phyloP scores from a whole-genome alignment of 2,113 vertebrate species.

The Prietella phreatophila region DNA sequence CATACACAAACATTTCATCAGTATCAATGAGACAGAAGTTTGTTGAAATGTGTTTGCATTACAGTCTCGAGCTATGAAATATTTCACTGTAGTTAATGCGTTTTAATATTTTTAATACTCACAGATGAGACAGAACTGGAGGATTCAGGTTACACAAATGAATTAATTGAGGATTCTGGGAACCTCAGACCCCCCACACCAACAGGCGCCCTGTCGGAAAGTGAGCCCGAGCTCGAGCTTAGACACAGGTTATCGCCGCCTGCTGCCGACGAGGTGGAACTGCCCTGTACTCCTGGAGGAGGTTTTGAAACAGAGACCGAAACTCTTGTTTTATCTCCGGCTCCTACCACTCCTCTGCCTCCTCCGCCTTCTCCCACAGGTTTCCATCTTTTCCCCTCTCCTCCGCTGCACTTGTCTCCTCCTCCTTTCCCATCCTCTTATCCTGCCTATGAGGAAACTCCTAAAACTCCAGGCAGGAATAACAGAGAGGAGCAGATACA shows the following conservation, averaged over 20 bases:
- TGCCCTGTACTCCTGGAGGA: constrained; percentile 79
- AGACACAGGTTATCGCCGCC: too few relatives aligned
- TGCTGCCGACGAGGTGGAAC: too few relatives aligned
- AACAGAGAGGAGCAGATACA: neutral
- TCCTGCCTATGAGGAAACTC: constrained; percentile 76
- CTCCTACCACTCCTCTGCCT: constrained; percentile 55
- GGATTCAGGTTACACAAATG: constrained; percentile 58
- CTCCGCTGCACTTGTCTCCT: constrained; percentile 47
- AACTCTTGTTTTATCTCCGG: constrained; percentile 54
- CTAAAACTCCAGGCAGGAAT: constrained; percentile 77
- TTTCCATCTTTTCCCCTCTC: constrained; percentile 24
- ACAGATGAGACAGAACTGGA: constrained; percentile 65
- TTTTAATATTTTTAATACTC: constrained; percentile 19
- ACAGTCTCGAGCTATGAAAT: neutral
- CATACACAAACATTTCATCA: neutral
- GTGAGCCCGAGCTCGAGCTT: constrained; percentile 74
- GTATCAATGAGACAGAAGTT: neutral
- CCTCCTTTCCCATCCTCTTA: constrained; percentile 62
- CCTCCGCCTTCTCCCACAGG: constrained; percentile 51
- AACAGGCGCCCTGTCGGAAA: constrained; percentile 69
- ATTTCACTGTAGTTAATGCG: neutral
- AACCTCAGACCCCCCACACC: constrained; percentile 71
- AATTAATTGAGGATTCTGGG: constrained; percentile 61
- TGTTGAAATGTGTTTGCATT: neutral
- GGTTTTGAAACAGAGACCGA: constrained; percentile 71